Base-by-base conservation (phyloP, 1,140 invertebrate species). In the Meloidogyne chitwoodi region DNA sequence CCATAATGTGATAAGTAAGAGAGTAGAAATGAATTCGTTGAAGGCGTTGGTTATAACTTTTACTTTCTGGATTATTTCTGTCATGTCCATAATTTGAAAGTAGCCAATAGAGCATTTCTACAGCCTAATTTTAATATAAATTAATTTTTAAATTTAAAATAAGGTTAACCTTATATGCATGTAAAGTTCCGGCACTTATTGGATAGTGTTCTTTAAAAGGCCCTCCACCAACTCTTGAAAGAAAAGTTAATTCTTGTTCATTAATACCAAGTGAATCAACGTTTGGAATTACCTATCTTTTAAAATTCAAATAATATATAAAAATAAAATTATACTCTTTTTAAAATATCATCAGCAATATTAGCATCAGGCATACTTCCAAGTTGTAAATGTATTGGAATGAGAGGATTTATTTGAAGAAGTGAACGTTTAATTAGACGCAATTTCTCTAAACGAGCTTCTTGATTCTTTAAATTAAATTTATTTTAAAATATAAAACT, bases 1-100 rank as follows among this genome's bases (percentile, higher is more conserved):
- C 88, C 65, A 88, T 84, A 41, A 90, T 87, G 79, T 90, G 89
- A 77, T 88, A 90, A 14, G 88, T 89, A n/a, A 90, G 81, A 22
- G 87, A 89, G 76, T 89, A 88, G 75, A 89, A 89, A 80, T 90
- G 89, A 44, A 90, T 87, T 67, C 89, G 79, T 8, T 88, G 88
- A 22, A 90, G 83, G 44, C 87, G 80, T 56, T 87, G 84, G 31
- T 83, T 81, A 65, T 76, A 79, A 67, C 80, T 87, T 67, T 81
- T 84, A 5, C 85, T 84, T 4, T 82, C 79, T 16, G 83, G 84
- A 31, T 84, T 84, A 19, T 78, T 84, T 24, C 80, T 75, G 68
- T 86, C 78, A 73, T 87, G 80, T 12, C 88, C 89, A 79, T 83
- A 89, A 22, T 78, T 88, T 31, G 83, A 80, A 31, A 89, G 72